Evolutionary conservation across 2,113 vertebrate genomes (phyloP).

Genomic region (Orthochromis indermauri): DNA sequence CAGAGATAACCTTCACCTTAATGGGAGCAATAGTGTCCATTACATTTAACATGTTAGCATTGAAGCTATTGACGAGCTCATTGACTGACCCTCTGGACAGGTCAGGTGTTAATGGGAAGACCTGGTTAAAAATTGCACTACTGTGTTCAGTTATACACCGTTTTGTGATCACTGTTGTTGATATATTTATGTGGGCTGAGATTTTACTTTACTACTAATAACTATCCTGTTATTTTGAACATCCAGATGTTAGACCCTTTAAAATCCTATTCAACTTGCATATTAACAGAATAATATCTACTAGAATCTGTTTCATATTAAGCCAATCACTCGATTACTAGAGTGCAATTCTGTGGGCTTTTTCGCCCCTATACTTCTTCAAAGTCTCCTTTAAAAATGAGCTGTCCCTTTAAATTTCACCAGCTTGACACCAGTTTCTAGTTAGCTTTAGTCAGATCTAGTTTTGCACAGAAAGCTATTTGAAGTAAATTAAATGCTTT

Average conservation of each 20-base stretch:
- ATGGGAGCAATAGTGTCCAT: no score
- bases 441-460: constrained; percentile 1
- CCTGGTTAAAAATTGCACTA: no score
- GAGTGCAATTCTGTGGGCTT: background rate
- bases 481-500: constrained; percentile 35
- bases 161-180: no score
- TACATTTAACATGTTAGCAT: no score
- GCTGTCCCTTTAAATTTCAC: background rate
- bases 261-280: background rate
- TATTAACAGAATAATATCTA: background rate
- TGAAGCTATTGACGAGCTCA: no score
- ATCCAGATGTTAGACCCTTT: background rate
- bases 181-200: no score
- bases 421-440: background rate
- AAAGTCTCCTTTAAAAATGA: background rate
- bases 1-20: no score
- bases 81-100: no score
- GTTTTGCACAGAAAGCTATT: constrained; percentile 9
- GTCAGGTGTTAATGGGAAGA: no score
- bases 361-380: background rate
- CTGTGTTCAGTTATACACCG: no score
- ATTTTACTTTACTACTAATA: background rate
- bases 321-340: background rate
- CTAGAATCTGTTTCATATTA: background rate
- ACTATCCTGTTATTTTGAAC: background rate